Evolutionary conservation across 2,888 invertebrate genomes (phyloP).

Genomic region (Synergus itoensis): DNA sequence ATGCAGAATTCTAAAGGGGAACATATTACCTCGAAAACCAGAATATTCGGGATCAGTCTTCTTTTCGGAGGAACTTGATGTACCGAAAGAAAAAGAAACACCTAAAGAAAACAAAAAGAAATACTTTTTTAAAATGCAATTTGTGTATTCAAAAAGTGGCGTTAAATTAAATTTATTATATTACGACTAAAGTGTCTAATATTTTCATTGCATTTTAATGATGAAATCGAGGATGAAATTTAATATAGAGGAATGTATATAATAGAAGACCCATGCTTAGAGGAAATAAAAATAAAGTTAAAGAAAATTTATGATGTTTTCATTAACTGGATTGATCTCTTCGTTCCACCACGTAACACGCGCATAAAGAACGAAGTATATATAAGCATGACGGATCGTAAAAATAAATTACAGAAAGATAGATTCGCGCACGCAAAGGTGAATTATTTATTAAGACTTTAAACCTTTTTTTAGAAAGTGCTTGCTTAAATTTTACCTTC

Average conservation of each 20-base stretch:
- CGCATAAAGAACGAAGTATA: neutral
- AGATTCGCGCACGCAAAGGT: neutral
- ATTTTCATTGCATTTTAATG: constrained; percentile 5
- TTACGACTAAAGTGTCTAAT: constrained; percentile 6
- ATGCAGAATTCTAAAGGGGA: neutral
- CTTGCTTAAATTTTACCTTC: neutral
- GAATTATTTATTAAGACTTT: constrained; percentile 11
- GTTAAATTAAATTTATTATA: constrained; percentile 5
- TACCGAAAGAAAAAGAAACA: neutral
- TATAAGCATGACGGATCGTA: neutral
- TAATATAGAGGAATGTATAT: neutral
- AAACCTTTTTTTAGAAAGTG: neutral
- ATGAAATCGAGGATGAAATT: constrained; percentile 1
- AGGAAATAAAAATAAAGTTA: neutral
- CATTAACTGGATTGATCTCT: constrained; percentile 4
- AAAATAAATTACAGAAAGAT: constrained; percentile 3
- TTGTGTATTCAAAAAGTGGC: constrained; percentile 19
- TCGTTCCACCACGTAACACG: constrained; percentile 12
- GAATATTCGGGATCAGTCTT: neutral
- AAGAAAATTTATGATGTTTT: constrained; percentile 22
- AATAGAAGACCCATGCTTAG: constrained; percentile 7
- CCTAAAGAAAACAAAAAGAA: too few species aligned
- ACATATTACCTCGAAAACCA: neutral
- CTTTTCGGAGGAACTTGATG: neutral
- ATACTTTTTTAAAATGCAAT: too few species aligned